Percentiles rank a stretch among this genome's conserved stretches.
Conservation (phyloP, 2,888 invertebrate species). For the Latheticus oryzae region DNA sequence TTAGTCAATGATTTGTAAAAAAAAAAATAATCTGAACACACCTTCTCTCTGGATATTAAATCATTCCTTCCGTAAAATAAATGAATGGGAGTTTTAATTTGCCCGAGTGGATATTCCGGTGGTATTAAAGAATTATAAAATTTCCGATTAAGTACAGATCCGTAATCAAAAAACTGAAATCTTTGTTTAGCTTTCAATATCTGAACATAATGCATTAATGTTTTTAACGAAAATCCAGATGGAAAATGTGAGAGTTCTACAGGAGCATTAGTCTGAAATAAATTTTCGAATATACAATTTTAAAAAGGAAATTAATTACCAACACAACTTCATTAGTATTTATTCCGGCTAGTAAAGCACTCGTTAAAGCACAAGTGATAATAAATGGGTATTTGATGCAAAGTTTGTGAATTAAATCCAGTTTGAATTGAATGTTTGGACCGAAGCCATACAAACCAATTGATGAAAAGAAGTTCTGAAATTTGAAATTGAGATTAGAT, state of each 20-base stretch:
- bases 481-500: too few species aligned
- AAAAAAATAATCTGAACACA: too few species aligned
- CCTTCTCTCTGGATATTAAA: conserved; percentile 70
- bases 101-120: conserved; percentile 6
- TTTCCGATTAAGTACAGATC: conserved; percentile 2
- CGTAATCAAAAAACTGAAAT: conserved; percentile 20
- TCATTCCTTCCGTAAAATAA: conserved; percentile 27
- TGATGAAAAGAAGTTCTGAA: conserved; percentile 10
- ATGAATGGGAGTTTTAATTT: conserved; percentile 16
- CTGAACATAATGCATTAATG: conserved; percentile 75
- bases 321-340: not conserved
- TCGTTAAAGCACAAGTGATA: conserved; percentile 6
- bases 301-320: not conserved
- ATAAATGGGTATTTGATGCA: conserved; percentile 13
- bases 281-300: too few species aligned
- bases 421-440: conserved; percentile 13
- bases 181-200: conserved; percentile 56
- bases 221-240: conserved; percentile 76
- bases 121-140: conserved; percentile 9
- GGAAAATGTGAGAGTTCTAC: conserved; percentile 74
- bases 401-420: not conserved
- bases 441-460: conserved; percentile 15
- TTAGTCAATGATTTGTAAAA: too few species aligned
- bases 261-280: conserved; percentile 70
- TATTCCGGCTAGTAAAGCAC: too few species aligned